Percentiles rank a stretch among this genome's conserved stretches.
These are phyloP conservation scores for Melanostoma mellinum DNA, from an alignment of 2,888 invertebrate species.

Conservation along the genomic window DNA sequence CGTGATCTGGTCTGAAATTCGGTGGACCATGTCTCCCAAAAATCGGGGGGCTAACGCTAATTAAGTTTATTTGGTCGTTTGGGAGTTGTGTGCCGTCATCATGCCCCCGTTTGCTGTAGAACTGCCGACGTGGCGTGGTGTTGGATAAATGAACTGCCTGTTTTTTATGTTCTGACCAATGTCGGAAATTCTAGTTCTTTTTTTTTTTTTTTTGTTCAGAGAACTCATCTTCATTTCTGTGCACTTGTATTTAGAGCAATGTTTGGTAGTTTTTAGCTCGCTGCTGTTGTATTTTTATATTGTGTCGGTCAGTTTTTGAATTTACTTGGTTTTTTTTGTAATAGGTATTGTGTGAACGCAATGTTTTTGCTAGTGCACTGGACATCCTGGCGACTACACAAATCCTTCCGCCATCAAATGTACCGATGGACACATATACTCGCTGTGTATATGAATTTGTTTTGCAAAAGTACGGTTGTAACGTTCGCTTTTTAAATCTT, in stretches of 20 bases:
- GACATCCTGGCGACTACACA: slow-evolving; percentile 71
- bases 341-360: slow-evolving; percentile 47
- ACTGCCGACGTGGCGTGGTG: background rate
- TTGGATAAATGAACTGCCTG: slow-evolving; percentile 52
- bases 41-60: slow-evolving; percentile 69
- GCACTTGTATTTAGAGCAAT: slow-evolving; percentile 59
- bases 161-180: slow-evolving; percentile 50
- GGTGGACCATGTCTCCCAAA: slow-evolving; percentile 59
- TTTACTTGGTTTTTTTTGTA: slow-evolving; percentile 34
- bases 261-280: slow-evolving; percentile 57
- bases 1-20: slow-evolving; percentile 55
- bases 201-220: slow-evolving; percentile 9
- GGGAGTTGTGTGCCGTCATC: slow-evolving; percentile 46
- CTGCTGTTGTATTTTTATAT: slow-evolving; percentile 59
- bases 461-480: slow-evolving; percentile 63
- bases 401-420: slow-evolving; percentile 59
- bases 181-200: slow-evolving; percentile 15
- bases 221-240: slow-evolving; percentile 33
- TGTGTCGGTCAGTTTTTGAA: slow-evolving; percentile 60
- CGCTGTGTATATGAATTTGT: slow-evolving; percentile 55
- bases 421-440: slow-evolving; percentile 8
- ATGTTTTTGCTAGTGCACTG: slow-evolving; percentile 54
- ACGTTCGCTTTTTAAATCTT: slow-evolving; percentile 18
- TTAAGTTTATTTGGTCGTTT: slow-evolving; percentile 70
- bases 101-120: background rate